Evolutionary conservation across 37 sponge, comb jelly and placozoan species (phyloP), one percentile per base, ranked within the genome.

Genomic region (Ianthella basta): DNA sequence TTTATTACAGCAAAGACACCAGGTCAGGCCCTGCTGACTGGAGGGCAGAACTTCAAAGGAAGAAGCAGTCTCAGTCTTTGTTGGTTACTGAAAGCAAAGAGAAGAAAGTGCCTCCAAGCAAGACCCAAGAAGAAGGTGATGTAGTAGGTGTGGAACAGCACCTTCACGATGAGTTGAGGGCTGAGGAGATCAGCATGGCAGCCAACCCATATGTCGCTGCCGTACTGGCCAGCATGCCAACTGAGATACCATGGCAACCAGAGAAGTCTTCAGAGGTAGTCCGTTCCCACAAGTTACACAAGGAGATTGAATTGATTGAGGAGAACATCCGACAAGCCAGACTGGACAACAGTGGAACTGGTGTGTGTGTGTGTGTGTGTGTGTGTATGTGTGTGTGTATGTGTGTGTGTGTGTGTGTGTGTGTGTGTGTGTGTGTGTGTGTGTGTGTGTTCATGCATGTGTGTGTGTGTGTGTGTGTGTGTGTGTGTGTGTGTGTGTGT

Each of bases 361-460:
- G 36, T 8, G 36, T 37, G 20, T 15, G 73, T 72, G 19, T 13
- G 39, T 72, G 19, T 13, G 36, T n/a, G 19, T 33, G 39, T 72
- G 12, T 72, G 41, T 37, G 14, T 38, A 4, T 72, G 30, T 38
- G 41, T 72, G 73, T 72, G 37, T 37, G 8, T 38, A 40, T 37
- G 10, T 15, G 8, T 37, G 41, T 38, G 20, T 72, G 73, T 72
- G 73, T 72, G 8, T 72, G 23, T 64, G 66, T 64, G 23, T 64
- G 66, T 64, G 66, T 64, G 66, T 64, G 66, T 64, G 66, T 64
- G 66, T 64, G 66, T 64, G 66, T 64, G 66, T 64, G 66, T 64
- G 66, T 64, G 66, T 64, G 66, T 64, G 66, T 64, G 66, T 64
- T 24, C 27, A 30, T 64, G 66, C 27, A 30, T 64, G 66, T 64